Conservation (phyloP, 2,797 vertebrate species). For the Argyrosomus regius region DNA sequence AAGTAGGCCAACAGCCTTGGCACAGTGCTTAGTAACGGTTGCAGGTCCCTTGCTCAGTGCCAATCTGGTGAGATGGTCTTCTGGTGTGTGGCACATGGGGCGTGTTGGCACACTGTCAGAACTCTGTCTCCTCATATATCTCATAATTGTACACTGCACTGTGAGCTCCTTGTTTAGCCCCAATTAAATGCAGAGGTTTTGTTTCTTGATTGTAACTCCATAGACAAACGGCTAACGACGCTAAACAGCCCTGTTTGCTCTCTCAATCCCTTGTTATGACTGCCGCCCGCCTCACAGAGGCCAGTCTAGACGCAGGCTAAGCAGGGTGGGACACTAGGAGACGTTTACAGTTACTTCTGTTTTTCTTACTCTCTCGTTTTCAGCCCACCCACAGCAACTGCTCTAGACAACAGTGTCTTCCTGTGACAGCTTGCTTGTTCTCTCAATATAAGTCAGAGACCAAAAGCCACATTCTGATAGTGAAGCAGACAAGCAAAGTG, state of each 20-base stretch:
- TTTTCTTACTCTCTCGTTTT: slow-evolving; percentile 67
- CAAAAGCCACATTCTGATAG: slow-evolving; percentile 66
- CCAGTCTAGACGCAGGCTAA: slow-evolving; percentile 80
- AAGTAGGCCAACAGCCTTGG: slow-evolving; percentile 77
- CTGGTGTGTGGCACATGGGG: slow-evolving; percentile 65
- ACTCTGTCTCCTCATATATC: slow-evolving; percentile 69
- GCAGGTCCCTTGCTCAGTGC: slow-evolving; percentile 64
- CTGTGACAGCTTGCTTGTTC: slow-evolving; percentile 66
- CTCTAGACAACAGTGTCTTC: slow-evolving; percentile 71
- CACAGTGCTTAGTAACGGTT: slow-evolving; percentile 70
- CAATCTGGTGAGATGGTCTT: slow-evolving; percentile 75
- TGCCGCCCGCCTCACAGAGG: slow-evolving; percentile 64
- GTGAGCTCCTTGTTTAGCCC: slow-evolving; percentile 65
- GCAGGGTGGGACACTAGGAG: slow-evolving; percentile 79
- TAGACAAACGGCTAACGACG: slow-evolving; percentile 45
- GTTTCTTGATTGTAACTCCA: slow-evolving; percentile 63
- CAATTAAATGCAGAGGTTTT: slow-evolving; percentile 70
- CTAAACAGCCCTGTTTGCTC: slow-evolving; percentile 71
- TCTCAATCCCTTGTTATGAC: slow-evolving; percentile 79
- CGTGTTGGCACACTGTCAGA: slow-evolving; percentile 65
- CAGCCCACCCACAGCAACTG: slow-evolving; percentile 81
- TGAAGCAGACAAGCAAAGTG: slow-evolving; percentile 40
- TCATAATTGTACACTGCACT: slow-evolving; percentile 73
- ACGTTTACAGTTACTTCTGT: slow-evolving; percentile 80
- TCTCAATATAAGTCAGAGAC: slow-evolving; percentile 77